A percentile compares a stretch with the other conserved stretches of the same genome.
Evolutionary conservation across 2,888 invertebrate genomes (phyloP).

Genomic region (Polymixis flavicincta): DNA sequence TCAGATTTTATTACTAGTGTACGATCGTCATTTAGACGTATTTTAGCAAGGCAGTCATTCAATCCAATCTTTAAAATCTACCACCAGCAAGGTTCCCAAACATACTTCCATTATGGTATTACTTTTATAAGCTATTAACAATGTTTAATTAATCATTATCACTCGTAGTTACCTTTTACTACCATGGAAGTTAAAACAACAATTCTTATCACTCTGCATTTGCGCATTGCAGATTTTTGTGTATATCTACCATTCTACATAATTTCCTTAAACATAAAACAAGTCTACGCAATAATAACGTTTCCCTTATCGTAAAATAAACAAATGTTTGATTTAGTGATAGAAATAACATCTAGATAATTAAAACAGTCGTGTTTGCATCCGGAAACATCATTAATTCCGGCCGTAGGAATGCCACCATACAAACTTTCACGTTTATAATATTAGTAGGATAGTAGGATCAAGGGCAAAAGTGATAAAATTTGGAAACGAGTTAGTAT

Average conservation of each 20-base stretch:
- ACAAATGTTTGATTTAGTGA: constrained; percentile 4
- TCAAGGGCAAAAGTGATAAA: neutral
- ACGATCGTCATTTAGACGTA: neutral
- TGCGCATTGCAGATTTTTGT: constrained; percentile 78
- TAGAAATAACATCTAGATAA: neutral
- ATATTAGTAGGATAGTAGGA: too few species aligned
- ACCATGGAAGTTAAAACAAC: constrained; percentile 36
- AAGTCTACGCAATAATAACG: neutral
- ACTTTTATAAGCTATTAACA: constrained; percentile 12
- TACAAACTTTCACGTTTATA: too few species aligned
- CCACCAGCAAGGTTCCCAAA: constrained; percentile 3
- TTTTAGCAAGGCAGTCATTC: neutral
- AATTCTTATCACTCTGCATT: constrained; percentile 57
- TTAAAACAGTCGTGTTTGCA: neutral
- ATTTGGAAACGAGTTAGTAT: neutral
- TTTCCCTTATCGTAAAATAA: neutral
- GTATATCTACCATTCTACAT: constrained; percentile 1
- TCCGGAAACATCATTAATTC: neutral
- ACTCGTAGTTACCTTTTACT: constrained; percentile 18
- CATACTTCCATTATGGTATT: neutral
- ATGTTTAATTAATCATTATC: constrained; percentile 34
- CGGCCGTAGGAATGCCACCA: neutral
- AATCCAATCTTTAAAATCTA: neutral
- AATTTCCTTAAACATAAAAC: constrained; percentile 12
- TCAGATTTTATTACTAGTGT: neutral